phyloP scores from a whole-genome alignment of 2,113 vertebrate genomes.

The Halichoerus grypus region DNA sequence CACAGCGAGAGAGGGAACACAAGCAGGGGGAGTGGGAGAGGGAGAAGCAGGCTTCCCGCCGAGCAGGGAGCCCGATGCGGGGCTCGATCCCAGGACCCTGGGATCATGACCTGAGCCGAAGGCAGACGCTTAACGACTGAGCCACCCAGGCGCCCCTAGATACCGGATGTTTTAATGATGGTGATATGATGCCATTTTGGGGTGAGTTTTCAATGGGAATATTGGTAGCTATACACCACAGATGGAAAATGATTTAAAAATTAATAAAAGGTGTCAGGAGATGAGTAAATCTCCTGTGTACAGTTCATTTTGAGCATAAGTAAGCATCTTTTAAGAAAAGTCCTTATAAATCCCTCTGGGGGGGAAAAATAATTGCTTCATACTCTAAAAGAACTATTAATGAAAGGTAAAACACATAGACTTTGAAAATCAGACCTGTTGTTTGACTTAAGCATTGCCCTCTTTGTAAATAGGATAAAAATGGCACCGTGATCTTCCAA shows the following conservation, averaged over 20 bases:
- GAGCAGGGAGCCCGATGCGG: too few relatives aligned
- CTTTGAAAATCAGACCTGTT: not conserved
- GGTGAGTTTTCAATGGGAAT: not conserved
- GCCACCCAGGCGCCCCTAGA: too few relatives aligned
- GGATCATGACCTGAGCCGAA: too few relatives aligned
- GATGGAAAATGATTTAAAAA: not conserved
- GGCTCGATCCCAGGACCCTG: too few relatives aligned
- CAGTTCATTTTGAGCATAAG: not conserved
- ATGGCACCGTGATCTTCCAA: not conserved
- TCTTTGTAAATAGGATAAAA: not conserved
- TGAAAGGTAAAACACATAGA: not conserved
- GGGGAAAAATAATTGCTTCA: not conserved
- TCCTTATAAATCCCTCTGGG: not conserved
- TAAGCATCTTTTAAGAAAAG: not conserved
- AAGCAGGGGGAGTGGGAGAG: too few relatives aligned
- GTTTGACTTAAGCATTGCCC: not conserved
- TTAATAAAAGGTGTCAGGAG: not conserved
- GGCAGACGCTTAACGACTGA: too few relatives aligned
- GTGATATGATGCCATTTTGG: not conserved
- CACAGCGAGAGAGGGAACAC: too few relatives aligned
- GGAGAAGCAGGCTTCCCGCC: too few relatives aligned
- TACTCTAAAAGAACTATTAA: not conserved
- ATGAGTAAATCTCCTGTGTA: not conserved
- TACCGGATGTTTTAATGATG: not conserved
- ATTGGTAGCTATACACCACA: not conserved